A percentile compares a stretch with the other conserved stretches of the same genome.
These are phyloP conservation scores for Thereva nobilitata DNA, from an alignment of 2,888 invertebrate genomes.

Conservation along the genomic window DNA sequence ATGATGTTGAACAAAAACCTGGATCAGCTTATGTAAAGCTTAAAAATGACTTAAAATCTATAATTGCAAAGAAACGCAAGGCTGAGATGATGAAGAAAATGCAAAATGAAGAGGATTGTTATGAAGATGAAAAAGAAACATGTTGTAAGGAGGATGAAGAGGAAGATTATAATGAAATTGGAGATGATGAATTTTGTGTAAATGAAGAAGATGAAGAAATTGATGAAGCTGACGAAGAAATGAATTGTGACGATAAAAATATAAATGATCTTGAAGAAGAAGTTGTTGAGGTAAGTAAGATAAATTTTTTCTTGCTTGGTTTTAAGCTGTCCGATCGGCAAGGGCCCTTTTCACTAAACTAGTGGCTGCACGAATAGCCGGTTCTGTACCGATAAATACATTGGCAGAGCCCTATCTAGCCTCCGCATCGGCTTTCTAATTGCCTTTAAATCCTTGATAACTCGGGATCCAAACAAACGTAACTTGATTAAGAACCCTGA, in stretches of 20 bases:
- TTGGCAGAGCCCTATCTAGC: too few relatives aligned
- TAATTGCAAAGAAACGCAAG: constrained; percentile 72
- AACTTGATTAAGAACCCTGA: too few relatives aligned
- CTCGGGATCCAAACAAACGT: too few relatives aligned
- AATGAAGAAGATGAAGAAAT: constrained; percentile 1
- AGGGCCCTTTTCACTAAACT: background rate
- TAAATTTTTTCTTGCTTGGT: background rate
- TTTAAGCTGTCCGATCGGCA: background rate
- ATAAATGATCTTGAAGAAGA: constrained; percentile 3
- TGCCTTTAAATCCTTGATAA: too few relatives aligned
- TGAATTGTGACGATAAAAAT: background rate
- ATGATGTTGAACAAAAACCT: constrained; percentile 59
- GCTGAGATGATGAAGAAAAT: constrained; percentile 67
- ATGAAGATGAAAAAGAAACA: background rate
- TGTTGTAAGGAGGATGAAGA: background rate
- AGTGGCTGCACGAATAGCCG: too few relatives aligned
- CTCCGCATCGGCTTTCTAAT: too few relatives aligned
- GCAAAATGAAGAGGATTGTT: constrained; percentile 20
- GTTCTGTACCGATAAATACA: too few relatives aligned
- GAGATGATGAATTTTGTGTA: background rate
- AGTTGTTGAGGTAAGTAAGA: constrained; percentile 7
- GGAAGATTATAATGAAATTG: background rate
- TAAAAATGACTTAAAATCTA: constrained; percentile 69
- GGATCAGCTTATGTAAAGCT: constrained; percentile 73
- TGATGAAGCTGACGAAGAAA: background rate